Base-by-base conservation (phyloP, 1,140 invertebrate genomes). In the Drosophila trapezifrons region DNA sequence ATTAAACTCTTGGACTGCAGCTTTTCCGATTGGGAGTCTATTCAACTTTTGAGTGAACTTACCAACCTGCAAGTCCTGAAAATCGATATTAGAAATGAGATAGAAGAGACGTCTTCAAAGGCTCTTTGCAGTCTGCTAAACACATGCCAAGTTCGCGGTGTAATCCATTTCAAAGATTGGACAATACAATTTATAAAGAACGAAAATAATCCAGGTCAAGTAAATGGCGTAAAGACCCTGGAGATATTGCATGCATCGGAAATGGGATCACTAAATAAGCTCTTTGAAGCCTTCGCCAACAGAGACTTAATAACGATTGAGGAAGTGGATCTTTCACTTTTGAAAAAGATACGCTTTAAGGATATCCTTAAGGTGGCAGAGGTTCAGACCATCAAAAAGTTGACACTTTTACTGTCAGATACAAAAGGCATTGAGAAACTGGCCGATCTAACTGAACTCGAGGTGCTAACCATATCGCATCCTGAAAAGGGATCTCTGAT, bases 391-490 rank as follows among this genome's bases (percentile, higher is more conserved):
- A 43, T 43, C 5, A 57, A 13, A 17, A 18, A 18, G 10, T 27
- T 57, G 10, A 18, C 2, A 27, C 5, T 17, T 7, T 9, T 10
- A 32, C 8, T 18, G 4, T 4, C 3, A 22, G 13, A 15, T 22
- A 15, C 18, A 12, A 20, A 27, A n/a, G 42, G 56, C 3, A 47
- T 58, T 32, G 27, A 58, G 25, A 58, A 32, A 13, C 29, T 58
- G 42, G 27, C 56, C 9, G 18, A 17, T 6, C 18, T 59, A 5
- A 32, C 10, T 5, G 20, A 32, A 2, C 42, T 59, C 2, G 18
- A 49, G 27, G 27, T 32, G 1, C n/a, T 59, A 15, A 15, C 3
- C 5, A 46, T 13, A 20, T 45, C 7, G 2, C 25, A 12, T 43
- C 18, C 1, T 10, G 38, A 13, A 37, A 15, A 20, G 3, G 49